These are phyloP conservation scores for Gallinago solitaria DNA, from an alignment of 2,797 vertebrate species.

Conservation along the genomic window DNA sequence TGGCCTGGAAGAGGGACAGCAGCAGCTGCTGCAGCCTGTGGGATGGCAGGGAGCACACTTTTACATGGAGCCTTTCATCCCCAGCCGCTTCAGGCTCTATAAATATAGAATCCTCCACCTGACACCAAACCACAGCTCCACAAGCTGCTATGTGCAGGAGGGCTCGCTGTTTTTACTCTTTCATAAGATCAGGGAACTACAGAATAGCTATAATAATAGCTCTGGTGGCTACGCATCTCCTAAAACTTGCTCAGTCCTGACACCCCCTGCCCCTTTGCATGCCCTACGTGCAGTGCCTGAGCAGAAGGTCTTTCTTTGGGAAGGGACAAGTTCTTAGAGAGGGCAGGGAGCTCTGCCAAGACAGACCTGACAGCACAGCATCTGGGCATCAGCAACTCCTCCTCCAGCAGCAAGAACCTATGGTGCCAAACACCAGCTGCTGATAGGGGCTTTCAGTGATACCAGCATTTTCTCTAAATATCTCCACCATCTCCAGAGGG, in stretches of 20 bases:
- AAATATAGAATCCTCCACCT: neutral
- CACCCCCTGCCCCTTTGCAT: neutral
- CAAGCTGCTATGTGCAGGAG: neutral
- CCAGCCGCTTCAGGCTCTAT: neutral
- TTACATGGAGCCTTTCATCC: neutral
- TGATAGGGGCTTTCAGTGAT: neutral
- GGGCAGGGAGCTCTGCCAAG: neutral
- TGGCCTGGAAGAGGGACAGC: neutral
- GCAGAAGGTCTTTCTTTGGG: neutral
- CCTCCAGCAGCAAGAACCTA: neutral
- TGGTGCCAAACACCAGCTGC: neutral
- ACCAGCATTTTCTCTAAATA: neutral
- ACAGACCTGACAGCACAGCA: neutral
- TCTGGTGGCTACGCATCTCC: neutral
- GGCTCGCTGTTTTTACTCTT: neutral
- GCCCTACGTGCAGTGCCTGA: neutral
- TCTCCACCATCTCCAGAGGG: neutral
- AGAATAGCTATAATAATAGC: neutral
- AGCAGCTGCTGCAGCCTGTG: neutral
- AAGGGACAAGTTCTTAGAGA: neutral
- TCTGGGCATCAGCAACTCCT: neutral
- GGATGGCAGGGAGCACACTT: neutral
- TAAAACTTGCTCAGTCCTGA: neutral
- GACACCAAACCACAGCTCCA: neutral
- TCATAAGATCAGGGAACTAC: accelerated